Base-by-base conservation (phyloP, 2,113 vertebrate species). In the Micromys minutus region DNA sequence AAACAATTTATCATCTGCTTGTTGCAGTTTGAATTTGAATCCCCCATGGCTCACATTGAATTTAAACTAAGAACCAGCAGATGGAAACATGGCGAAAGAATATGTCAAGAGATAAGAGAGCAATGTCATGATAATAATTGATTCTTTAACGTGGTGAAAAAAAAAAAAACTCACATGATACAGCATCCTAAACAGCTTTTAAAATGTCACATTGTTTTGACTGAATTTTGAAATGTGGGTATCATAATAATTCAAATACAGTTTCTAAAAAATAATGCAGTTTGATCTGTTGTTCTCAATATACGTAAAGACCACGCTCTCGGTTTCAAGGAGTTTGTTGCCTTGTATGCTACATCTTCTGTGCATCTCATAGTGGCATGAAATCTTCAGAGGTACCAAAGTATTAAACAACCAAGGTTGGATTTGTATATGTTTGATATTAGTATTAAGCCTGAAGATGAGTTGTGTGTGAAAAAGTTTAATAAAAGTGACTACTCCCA, bases 51-150 rank as follows among this genome's bases (percentile, higher is more conserved):
- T 92, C 15, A 31, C 39, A 26, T 50, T 93, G 86, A 89, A 61
- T 94, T 95, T 93, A 72, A 76, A 80, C 94, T 91, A 91, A 94
- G 69, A 84, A 87, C 77, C 59, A 95, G 67, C 65, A 96, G 65
- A 93, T 50, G 61, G 59, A 90, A 71, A 65, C 50, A 57, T 80
- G 95, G 89, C 63, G 94, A 71, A 87, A 79, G 71, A 71, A n/a
- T 72, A 29, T 87, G 39, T 91, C 81, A 91, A 55, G 75, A 93
- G 69, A 91, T 24, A 91, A 67, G 5, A 52, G 45, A 57, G 95
- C 34, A 87, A 72, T 83, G 61, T 84, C 55, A 80, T 67, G 55
- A 45, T 59, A n/a, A 61, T n/a, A 79, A 21, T 17, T 61, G n/a
- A 83, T 80, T 91, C 12, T 90, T 80, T 75, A 75, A 87, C 90